A percentile compares a stretch with the other conserved stretches of the same genome.
These are phyloP conservation scores for Melopsittacus undulatus DNA, from an alignment of 2,797 vertebrate genomes.

Conservation along the genomic window DNA sequence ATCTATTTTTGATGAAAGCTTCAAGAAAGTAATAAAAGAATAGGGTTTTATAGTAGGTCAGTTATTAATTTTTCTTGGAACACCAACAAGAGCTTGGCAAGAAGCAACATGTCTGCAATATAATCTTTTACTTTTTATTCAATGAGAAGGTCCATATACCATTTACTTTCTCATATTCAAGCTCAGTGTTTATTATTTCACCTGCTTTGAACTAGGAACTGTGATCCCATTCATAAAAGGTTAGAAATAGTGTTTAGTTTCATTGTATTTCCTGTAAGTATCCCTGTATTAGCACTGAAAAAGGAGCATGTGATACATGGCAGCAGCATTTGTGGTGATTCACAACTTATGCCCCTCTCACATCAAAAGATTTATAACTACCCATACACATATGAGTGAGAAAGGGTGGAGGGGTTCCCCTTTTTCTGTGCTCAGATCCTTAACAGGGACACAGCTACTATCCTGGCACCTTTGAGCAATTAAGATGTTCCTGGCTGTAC, in stretches of 20 bases:
- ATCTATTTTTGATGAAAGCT: conserved; percentile 51
- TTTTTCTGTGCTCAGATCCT: neutral
- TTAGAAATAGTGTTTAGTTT: neutral
- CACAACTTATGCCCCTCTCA: neutral
- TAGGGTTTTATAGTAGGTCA: neutral
- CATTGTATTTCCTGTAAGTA: neutral
- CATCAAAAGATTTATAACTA: neutral
- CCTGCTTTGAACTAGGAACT: neutral
- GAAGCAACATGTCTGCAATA: neutral
- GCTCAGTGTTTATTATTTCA: conserved; percentile 3
- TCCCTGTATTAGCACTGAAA: neutral
- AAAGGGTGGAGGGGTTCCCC: neutral
- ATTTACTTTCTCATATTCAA: neutral
- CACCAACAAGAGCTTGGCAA: conserved; percentile 11
- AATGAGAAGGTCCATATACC: neutral
- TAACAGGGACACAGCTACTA: neutral
- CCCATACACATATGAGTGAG: neutral
- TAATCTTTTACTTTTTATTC: neutral
- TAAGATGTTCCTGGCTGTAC: neutral
- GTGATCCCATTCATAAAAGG: neutral
- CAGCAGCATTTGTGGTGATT: neutral
- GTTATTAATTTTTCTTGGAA: conserved; percentile 54
- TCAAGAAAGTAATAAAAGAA: conserved; percentile 25
- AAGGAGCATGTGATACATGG: neutral
- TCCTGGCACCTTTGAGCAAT: neutral